Conservation (phyloP, 1,140 invertebrate genomes). For the Formica exsecta region DNA sequence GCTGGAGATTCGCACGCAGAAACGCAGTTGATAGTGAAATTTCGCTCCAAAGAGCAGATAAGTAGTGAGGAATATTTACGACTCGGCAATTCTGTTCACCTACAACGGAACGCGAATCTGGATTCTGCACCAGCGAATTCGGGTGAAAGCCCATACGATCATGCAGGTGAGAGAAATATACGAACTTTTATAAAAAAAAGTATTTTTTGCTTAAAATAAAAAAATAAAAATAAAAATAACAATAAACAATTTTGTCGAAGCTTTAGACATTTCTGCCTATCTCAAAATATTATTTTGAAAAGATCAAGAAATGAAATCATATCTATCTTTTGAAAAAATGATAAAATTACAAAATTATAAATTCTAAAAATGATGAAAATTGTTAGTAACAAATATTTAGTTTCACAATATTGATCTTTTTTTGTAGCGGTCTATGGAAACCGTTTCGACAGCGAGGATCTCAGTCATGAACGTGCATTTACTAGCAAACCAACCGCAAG, state of each 20-base stretch:
- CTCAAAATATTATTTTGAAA: background rate
- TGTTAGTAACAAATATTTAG: background rate
- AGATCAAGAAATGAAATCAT: background rate
- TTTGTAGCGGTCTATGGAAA: slow-evolving; percentile 80
- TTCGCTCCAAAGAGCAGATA: slow-evolving; percentile 91
- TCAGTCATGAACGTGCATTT: slow-evolving; percentile 87
- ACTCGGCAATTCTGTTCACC: slow-evolving; percentile 83
- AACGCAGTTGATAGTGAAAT: slow-evolving; percentile 91
- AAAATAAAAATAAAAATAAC: background rate
- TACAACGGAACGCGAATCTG: slow-evolving; percentile 81
- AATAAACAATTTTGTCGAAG: background rate
- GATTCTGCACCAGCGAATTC: slow-evolving; percentile 82
- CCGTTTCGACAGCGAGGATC: slow-evolving; percentile 87
- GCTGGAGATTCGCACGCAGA: slow-evolving; percentile 92
- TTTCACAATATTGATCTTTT: background rate
- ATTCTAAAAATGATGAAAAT: background rate
- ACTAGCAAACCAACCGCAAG: slow-evolving; percentile 77
- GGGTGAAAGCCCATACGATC: slow-evolving; percentile 82
- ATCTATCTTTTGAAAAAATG: background rate
- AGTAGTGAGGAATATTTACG: slow-evolving; percentile 91
- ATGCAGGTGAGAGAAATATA: slow-evolving; percentile 77
- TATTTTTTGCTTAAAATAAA: too few relatives aligned
- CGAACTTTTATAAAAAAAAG: slow-evolving; percentile 6
- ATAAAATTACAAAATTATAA: background rate
- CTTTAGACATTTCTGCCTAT: background rate